A percentile compares a stretch with the other conserved stretches of the same genome.
These are phyloP conservation scores for Aleadryas rufinucha DNA, from an alignment of 2,113 vertebrate species.

Conservation along the genomic window DNA sequence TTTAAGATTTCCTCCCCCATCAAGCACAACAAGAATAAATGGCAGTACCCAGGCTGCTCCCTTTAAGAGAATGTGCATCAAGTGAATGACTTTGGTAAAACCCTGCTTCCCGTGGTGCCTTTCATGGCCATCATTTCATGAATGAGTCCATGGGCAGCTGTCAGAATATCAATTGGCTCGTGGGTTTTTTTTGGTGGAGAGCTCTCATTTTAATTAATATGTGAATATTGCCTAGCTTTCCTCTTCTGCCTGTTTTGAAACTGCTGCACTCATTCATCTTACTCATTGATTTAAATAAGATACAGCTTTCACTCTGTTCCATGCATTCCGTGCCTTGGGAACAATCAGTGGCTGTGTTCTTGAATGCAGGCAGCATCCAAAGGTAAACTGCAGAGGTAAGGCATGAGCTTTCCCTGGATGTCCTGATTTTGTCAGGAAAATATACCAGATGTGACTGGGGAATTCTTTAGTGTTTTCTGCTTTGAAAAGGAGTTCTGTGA, in stretches of 20 bases:
- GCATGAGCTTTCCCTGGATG: neutral
- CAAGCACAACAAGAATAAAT: slow-evolving; percentile 20
- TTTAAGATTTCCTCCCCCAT: slow-evolving; percentile 8
- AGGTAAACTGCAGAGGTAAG: neutral
- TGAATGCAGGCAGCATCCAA: neutral
- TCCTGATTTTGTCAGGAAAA: neutral
- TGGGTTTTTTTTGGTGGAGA: neutral
- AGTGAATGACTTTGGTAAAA: slow-evolving; percentile 26
- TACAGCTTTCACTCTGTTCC: neutral
- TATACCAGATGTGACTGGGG: neutral
- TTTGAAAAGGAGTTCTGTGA: neutral
- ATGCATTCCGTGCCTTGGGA: neutral
- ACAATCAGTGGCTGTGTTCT: neutral
- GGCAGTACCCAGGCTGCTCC: slow-evolving; percentile 2
- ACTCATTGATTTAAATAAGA: slow-evolving; percentile 33
- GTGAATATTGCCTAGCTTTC: neutral
- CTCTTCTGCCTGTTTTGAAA: neutral
- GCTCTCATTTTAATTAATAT: slow-evolving; percentile 23
- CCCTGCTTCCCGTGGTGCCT: neutral
- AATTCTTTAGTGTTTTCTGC: neutral
- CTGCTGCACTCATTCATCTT: neutral
- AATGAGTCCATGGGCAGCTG: slow-evolving; percentile 37
- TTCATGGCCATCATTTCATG: slow-evolving; percentile 1
- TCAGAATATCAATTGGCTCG: neutral
- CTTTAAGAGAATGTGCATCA: neutral